These are phyloP conservation scores for Cacatua alba DNA, from an alignment of 2,113 vertebrate species.

Conservation along the genomic window DNA sequence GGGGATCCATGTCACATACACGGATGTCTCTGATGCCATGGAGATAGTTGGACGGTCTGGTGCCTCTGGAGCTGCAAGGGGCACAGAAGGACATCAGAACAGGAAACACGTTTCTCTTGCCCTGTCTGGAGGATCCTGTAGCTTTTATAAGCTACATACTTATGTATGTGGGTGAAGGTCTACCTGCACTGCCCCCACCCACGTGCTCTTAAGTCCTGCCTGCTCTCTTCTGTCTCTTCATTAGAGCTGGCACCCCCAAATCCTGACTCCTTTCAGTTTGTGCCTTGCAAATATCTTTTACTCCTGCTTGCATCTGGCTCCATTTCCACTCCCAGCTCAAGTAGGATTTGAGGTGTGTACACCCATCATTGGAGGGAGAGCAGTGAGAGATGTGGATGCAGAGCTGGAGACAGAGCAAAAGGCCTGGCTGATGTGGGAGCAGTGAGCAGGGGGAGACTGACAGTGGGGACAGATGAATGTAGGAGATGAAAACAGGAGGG, in stretches of 20 bases:
- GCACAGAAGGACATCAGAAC: not conserved
- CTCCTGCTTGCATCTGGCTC: not conserved
- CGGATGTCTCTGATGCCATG: slow-evolving; percentile 92
- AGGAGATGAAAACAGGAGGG: not conserved
- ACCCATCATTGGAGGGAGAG: not conserved
- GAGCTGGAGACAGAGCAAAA: not conserved
- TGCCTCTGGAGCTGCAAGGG: slow-evolving; percentile 89
- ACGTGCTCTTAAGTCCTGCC: not conserved
- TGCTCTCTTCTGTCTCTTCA: not conserved
- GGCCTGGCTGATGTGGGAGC: not conserved
- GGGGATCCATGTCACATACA: slow-evolving; percentile 97
- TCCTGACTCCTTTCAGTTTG: not conserved
- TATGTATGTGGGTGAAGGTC: not conserved
- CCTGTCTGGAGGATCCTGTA: not conserved
- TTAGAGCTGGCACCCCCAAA: not conserved
- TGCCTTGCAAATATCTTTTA: not conserved
- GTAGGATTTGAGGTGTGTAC: not conserved
- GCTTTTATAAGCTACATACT: not conserved
- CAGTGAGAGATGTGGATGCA: not conserved
- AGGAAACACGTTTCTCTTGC: not conserved
- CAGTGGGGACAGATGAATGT: not conserved
- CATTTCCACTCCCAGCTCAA: not conserved
- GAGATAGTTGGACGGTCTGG: slow-evolving; percentile 97
- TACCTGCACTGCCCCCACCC: not conserved
- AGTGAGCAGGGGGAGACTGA: not conserved